Conservation (phyloP, 2,797 vertebrate genomes). For the Lemur catta region DNA sequence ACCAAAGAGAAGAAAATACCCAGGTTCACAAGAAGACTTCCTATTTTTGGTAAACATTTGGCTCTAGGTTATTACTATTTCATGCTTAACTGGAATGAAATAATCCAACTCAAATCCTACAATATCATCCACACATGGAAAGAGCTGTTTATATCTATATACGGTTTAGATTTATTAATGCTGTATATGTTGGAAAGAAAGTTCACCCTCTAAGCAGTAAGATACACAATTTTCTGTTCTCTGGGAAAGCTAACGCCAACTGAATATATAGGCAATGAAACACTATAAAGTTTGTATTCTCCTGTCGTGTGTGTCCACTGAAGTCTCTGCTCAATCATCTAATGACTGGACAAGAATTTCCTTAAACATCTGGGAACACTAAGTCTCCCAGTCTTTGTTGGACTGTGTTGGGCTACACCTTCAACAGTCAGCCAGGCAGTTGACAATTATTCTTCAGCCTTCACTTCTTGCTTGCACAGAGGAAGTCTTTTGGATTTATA, state of each 20-base stretch:
- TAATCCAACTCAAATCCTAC: not conserved
- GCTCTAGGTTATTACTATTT: not conserved
- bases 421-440: not conserved
- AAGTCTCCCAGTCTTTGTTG: not conserved
- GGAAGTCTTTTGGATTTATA: not conserved
- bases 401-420: not conserved
- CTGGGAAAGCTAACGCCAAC: not conserved
- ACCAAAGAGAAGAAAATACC: not conserved
- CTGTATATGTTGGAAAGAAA: not conserved
- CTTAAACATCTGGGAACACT: not conserved
- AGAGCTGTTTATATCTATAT: not conserved
- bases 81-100: not conserved
- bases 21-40: constrained; percentile 25
- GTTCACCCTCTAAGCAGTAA: constrained; percentile 44
- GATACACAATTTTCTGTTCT: not conserved
- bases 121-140: not conserved
- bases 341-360: not conserved
- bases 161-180: constrained; percentile 40
- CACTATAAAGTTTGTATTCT: not conserved
- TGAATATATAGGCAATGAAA: not conserved
- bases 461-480: not conserved
- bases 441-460: not conserved
- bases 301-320: not conserved
- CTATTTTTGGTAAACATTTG: not conserved
- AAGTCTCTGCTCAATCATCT: not conserved